Evolutionary conservation across 2,113 vertebrate genomes (phyloP).

Genomic region (Neolamprologus variostigma): DNA sequence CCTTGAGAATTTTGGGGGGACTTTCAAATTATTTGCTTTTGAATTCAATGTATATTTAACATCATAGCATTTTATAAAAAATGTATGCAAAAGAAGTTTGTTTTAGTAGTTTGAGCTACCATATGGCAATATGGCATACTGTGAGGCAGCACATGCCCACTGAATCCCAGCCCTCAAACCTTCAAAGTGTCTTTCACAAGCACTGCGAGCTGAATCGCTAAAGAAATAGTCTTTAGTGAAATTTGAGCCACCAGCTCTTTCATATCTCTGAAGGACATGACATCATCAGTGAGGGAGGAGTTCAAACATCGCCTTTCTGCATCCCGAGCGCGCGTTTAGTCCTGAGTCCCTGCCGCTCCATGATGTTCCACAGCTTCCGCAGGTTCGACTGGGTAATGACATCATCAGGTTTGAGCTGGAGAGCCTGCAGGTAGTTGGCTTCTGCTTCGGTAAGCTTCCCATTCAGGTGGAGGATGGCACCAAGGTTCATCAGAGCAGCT

Average conservation of each 20-base stretch:
- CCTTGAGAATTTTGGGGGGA: neutral
- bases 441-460: constrained; percentile 89
- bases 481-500: constrained; percentile 96
- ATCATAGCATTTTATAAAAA: neutral
- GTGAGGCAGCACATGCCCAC: neutral
- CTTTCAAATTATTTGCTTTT: neutral
- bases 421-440: constrained; percentile 90
- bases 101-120: neutral
- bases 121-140: neutral
- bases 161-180: neutral
- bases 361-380: constrained; percentile 98
- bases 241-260: neutral
- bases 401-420: constrained; percentile 93
- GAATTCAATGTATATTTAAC: neutral
- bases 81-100: neutral
- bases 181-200: neutral
- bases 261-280: neutral
- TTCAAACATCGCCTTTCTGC: neutral
- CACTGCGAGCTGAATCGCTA: neutral
- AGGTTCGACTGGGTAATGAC: constrained; percentile 95
- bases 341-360: constrained; percentile 93
- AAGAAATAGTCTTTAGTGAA: neutral
- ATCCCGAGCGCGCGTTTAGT: constrained; percentile 42
- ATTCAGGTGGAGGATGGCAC: constrained; percentile 96
- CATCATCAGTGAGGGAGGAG: neutral